phyloP scores from a whole-genome alignment of 2,888 invertebrate species.

The Dendrolimus pini region DNA sequence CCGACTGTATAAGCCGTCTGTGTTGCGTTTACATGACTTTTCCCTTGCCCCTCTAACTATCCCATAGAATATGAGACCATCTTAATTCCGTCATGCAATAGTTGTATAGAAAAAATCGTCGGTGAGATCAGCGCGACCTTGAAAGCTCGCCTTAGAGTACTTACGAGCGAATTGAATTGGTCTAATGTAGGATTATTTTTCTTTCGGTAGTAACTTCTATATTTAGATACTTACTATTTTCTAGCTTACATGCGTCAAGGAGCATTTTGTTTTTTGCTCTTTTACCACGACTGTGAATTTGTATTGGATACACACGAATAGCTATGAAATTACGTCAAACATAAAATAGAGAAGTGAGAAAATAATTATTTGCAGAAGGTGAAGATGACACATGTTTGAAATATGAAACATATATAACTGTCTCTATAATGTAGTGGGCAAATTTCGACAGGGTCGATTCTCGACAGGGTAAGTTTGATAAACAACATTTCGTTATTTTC shows the following conservation, averaged over 20 bases:
- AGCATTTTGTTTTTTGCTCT: not conserved
- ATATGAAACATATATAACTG: no score
- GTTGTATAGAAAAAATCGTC: constrained; percentile 46
- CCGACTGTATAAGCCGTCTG: constrained; percentile 30
- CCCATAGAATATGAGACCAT: constrained; percentile 20
- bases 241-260: not conserved
- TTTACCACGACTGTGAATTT: not conserved
- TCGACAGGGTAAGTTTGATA: no score
- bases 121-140: constrained; percentile 70
- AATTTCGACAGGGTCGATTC: no score
- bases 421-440: no score
- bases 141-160: constrained; percentile 34
- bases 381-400: no score
- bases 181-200: constrained; percentile 8
- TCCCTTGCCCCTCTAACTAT: constrained; percentile 8
- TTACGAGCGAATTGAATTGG: constrained; percentile 43
- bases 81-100: constrained; percentile 43
- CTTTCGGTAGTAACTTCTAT: not conserved
- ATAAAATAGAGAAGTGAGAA: no score
- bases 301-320: not conserved
- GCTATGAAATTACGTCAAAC: not conserved
- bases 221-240: not conserved
- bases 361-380: no score
- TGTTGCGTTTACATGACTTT: constrained; percentile 12
- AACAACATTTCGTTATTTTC: no score